Base-by-base conservation (phyloP, 2,113 vertebrate species). In the Mionectes macconnelli region DNA sequence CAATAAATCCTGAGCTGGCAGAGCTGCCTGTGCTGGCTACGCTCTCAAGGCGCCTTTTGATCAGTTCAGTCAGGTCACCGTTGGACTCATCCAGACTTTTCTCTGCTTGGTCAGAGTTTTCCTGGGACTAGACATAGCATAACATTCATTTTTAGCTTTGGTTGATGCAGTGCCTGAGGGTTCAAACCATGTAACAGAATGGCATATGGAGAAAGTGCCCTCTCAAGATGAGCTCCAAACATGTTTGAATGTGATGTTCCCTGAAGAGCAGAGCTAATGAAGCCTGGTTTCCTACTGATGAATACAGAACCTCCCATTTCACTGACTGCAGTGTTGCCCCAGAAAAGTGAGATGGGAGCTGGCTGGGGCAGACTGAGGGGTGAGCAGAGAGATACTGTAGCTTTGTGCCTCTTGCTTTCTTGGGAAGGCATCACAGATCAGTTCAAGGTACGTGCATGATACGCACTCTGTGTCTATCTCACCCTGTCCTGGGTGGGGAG, bases 1-100 rank as follows among this genome's bases (percentile, higher is more conserved):
- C 99, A 92, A 99, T 98, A 86, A 99, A 99, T 70, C 99, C 99
- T 8, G 99, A 99, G 97, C 99, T 99, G 64, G 98, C 98, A 6
- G 99, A 99, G 94, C 99, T 99, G 92, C 98, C 99, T 4, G 98
- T 99, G 97, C 99, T 99, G 78, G 99, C 99, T 86, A 99, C 98
- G 0, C 99, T 99, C 98, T 99, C 99, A 19, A 99, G 97, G 52
- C 99, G 98, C 37, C 98, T 98, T 97, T 99, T 99, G 96, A 99
- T 99, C 50, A 99, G 97, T 63, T 99, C 99, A 2, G 98, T 98
- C 75, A 99, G 95, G 52, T 99, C 98, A 28, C 98, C 98, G 94
- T 97, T 98, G 22, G 98, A 98, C 50, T 98, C 98, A 17, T 97
- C 95, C 45, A 97, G 85, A 12, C 98, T 97, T 19, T 98, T 98